These are phyloP conservation scores for Sphecodes monilicornis DNA, from an alignment of 2,888 invertebrate genomes.

Conservation along the genomic window DNA sequence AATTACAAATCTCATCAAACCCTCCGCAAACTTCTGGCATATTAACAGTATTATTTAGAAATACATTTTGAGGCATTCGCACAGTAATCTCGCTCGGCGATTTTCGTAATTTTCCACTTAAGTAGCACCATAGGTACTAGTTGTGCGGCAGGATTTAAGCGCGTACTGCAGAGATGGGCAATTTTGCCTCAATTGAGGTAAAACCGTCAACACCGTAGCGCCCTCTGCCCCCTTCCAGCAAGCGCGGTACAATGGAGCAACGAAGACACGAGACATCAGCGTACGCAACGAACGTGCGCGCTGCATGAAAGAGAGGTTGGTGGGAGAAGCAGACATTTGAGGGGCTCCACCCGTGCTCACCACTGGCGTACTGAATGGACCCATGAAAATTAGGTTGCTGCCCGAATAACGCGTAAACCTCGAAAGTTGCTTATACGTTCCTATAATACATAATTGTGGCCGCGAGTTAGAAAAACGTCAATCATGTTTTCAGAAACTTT, in stretches of 20 bases:
- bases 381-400: slow-evolving; percentile 21
- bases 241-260: no score
- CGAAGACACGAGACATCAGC: no score
- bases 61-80: slow-evolving; percentile 10
- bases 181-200: no score
- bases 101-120: slow-evolving; percentile 35
- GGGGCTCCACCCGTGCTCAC: no score
- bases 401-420: background rate
- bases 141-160: slow-evolving; percentile 17
- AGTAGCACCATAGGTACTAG: background rate
- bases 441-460: background rate
- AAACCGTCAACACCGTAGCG: no score
- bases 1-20: background rate
- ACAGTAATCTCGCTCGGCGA: slow-evolving; percentile 26
- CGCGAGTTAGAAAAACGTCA: background rate
- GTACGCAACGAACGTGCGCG: no score
- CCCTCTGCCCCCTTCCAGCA: no score
- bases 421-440: background rate
- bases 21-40: background rate
- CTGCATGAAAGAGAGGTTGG: no score
- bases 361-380: background rate
- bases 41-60: slow-evolving; percentile 35
- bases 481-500: background rate
- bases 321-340: no score
- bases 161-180: no score